Evolutionary conservation across 2,113 vertebrate species (phyloP).

Genomic region (Hassar affinis): DNA sequence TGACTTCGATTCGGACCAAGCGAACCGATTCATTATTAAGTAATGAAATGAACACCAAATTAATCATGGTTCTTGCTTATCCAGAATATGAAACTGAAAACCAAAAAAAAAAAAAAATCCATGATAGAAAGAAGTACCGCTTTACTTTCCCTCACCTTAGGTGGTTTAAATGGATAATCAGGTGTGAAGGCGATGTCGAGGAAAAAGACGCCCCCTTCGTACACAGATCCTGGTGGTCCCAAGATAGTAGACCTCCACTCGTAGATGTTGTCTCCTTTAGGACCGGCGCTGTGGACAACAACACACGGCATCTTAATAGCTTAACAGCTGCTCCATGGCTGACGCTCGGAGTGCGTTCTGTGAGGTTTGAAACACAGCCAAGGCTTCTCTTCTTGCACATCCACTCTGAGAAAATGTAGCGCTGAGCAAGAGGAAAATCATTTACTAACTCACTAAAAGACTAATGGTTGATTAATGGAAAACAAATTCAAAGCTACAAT

Average conservation of each 20-base stretch:
- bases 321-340: not conserved
- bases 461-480: not conserved
- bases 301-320: slow-evolving; percentile 11
- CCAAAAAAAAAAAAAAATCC: not conserved
- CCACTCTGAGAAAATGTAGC: not conserved
- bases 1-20: too few relatives aligned
- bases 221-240: slow-evolving; percentile 95
- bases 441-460: too few relatives aligned
- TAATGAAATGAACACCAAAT: too few relatives aligned
- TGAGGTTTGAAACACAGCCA: not conserved
- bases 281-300: slow-evolving; percentile 85
- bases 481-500: not conserved
- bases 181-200: slow-evolving; percentile 98
- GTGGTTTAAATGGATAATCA: slow-evolving; percentile 98
- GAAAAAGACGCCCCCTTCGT: slow-evolving; percentile 98
- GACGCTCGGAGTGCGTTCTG: not conserved
- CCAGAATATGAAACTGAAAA: not conserved
- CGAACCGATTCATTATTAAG: too few relatives aligned
- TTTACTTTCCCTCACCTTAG: slow-evolving; percentile 81
- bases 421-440: not conserved
- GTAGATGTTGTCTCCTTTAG: slow-evolving; percentile 99
- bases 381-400: not conserved
- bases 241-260: slow-evolving; percentile 99
- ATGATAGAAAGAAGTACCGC: not conserved
- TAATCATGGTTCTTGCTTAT: too few relatives aligned